Evolutionary conservation across 2,888 invertebrate species (phyloP), one percentile per base, ranked within the genome.

Genomic region (Tinea pellionella): DNA sequence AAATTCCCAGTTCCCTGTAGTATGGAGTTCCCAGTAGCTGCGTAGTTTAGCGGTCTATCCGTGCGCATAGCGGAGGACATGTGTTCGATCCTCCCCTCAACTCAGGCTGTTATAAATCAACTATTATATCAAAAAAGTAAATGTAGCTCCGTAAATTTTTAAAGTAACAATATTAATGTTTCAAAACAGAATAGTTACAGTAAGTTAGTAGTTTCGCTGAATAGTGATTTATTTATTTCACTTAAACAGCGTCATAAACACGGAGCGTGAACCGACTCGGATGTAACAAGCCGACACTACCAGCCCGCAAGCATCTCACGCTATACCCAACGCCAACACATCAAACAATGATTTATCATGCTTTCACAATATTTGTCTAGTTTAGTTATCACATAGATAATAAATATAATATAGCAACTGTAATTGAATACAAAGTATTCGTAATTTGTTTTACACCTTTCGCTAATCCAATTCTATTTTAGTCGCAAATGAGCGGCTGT

Each of bases 221-320:
- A 15, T 47, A 66, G 68, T 76, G 79, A 82, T 80, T 81, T 82
- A 83, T 83, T 79, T 80, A 79, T 80, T 80, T 81, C 80, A 79
- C 79, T 78, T 81, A 77, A 74, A 77, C 70, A 68, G 68, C 67
- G 67, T 75, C 78, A 71, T 78, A 80, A 80, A 80, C 68, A 16
- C 47, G 47, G 18, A 16, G 47, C 18, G 18, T 16, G 16, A 47
- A 9, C 16, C 47, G 47, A 47, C 15, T 8, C 47, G 1, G 47
- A 37, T 37, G 9, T 9, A 37, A 9, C 47, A 16, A 15, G 47
- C 47, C 11, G 47, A 15, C 18, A 12, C 42, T 13, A 47, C 47
- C n/a, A 18, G 16, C 18, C 16, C 47, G 47, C 47, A 15, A 18
- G 47, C 37, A 37, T 37, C 37, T 37, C 37, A 37, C 37, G 37